phyloP scores from a whole-genome alignment of 2,113 vertebrate genomes.

The Peromyscus californicus region DNA sequence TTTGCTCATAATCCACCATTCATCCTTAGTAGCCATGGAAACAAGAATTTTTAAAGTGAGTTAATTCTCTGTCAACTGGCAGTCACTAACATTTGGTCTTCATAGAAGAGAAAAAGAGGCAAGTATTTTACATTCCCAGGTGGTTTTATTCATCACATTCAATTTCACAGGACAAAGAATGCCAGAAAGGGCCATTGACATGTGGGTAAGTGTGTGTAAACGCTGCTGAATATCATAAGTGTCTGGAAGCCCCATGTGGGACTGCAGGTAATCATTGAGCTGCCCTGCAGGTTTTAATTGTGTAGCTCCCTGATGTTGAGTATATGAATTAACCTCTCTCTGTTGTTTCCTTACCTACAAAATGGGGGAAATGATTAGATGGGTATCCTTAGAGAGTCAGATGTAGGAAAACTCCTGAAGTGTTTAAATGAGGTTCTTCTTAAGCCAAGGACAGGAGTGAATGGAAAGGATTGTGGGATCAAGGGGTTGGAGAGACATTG shows the following conservation, averaged over 20 bases:
- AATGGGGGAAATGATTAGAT: neutral
- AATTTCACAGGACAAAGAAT: neutral
- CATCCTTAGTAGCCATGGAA: neutral
- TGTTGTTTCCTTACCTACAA: neutral
- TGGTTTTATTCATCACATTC: neutral
- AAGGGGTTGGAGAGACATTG: no score
- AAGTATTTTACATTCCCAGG: neutral
- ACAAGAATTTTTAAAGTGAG: neutral
- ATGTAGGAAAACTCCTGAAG: no score
- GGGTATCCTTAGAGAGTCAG: neutral
- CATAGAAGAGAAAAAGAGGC: neutral
- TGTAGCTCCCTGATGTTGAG: neutral
- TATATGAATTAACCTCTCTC: neutral
- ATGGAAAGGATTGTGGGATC: no score
- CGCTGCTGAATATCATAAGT: neutral
- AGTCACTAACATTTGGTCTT: neutral
- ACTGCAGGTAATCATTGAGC: neutral
- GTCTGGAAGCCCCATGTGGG: neutral
- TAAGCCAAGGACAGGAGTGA: no score
- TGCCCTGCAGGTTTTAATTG: neutral
- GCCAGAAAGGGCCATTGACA: neutral
- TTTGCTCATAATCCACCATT: neutral
- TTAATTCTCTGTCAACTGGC: neutral
- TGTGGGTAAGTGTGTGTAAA: neutral
- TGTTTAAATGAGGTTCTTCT: no score